These are phyloP conservation scores for Laodelphax striatellus DNA, from an alignment of 1,140 invertebrate species.

Conservation along the genomic window DNA sequence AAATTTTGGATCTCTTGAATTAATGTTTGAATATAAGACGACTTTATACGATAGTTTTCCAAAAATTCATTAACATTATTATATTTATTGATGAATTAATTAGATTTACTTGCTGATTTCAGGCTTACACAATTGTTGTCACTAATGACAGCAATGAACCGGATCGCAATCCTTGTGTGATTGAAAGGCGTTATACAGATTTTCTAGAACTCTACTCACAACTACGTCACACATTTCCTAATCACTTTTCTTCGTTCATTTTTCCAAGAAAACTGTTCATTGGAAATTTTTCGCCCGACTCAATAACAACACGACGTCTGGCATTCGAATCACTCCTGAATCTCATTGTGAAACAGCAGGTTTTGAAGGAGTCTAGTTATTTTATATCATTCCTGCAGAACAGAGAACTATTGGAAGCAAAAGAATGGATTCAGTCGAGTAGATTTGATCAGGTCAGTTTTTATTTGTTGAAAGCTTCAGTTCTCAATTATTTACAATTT, in stretches of 20 bases:
- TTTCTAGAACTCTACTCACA: conserved; percentile 54
- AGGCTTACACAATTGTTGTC: conserved; percentile 43
- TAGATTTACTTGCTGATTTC: neutral
- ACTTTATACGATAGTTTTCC: too few relatives aligned
- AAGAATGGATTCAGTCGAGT: conserved; percentile 43
- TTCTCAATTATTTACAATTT: too few relatives aligned
- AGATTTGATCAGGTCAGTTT: conserved; percentile 38
- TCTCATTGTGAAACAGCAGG: conserved; percentile 41
- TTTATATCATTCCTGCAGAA: conserved; percentile 57
- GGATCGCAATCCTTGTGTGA: conserved; percentile 45
- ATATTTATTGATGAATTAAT: too few relatives aligned
- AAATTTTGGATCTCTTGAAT: too few relatives aligned
- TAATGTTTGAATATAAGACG: too few relatives aligned
- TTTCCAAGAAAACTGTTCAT: conserved; percentile 63
- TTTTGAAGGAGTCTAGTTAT: conserved; percentile 44
- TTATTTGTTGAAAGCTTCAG: too few relatives aligned
- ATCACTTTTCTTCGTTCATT: conserved; percentile 39
- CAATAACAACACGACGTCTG: conserved; percentile 53
- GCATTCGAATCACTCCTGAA: conserved; percentile 58
- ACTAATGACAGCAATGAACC: conserved; percentile 36
- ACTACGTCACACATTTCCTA: conserved; percentile 46
- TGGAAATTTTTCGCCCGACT: conserved; percentile 60
- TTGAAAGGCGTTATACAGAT: conserved; percentile 64
- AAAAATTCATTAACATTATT: too few relatives aligned
- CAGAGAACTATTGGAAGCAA: conserved; percentile 47